Evolutionary conservation across 2,113 vertebrate species (phyloP).

Genomic region (Megaceryle maxima): DNA sequence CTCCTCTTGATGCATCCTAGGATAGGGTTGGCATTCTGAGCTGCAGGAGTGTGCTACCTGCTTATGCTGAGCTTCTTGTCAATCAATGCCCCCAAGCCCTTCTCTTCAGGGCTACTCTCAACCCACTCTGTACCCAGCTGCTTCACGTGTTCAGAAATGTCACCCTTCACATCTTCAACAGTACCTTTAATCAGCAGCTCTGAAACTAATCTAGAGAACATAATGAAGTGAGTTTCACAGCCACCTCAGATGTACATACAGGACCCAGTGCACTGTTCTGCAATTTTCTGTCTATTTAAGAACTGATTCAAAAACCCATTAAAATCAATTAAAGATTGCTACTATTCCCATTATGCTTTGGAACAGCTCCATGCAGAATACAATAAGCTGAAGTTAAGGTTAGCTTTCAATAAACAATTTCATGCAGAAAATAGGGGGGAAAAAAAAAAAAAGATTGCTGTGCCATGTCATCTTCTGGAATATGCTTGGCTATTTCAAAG

Average conservation of each 20-base stretch:
- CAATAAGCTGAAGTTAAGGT: background rate
- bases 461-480: background rate
- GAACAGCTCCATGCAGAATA: background rate
- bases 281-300: constrained; percentile 28
- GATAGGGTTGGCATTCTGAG: no score
- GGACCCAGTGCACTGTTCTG: background rate
- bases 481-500: background rate
- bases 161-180: background rate
- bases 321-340: constrained; percentile 33
- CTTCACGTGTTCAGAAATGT: background rate
- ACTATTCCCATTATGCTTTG: background rate
- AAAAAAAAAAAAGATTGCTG: background rate
- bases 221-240: background rate
- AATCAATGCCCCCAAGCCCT: no score
- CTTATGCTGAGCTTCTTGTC: no score
- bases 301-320: background rate
- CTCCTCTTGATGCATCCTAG: no score
- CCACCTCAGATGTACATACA: background rate
- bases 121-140: background rate
- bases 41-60: no score
- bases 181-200: constrained; percentile 15
- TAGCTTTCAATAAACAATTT: background rate
- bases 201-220: background rate
- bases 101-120: no score
- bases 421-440: background rate